phyloP scores from a whole-genome alignment of 2,888 invertebrate species.

The Caenorhabditis zanzibari region DNA sequence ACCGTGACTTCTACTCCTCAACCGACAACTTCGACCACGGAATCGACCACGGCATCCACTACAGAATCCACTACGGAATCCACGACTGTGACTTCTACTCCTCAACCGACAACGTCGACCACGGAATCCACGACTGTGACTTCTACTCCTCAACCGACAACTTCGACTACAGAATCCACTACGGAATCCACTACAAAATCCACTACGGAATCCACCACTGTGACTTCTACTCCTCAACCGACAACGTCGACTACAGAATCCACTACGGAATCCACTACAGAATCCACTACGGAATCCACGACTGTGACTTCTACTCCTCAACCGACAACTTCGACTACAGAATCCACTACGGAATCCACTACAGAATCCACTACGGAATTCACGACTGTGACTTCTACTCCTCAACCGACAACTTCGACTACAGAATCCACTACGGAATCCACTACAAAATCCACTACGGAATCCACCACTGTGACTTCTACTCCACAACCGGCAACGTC shows the following conservation, averaged over 20 bases:
- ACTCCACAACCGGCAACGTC: not conserved
- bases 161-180: not conserved
- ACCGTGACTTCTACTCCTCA: not conserved
- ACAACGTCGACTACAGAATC: not conserved
- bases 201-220: not conserved
- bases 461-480: not conserved
- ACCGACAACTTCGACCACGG: not conserved
- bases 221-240: not conserved
- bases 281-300: not conserved
- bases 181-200: not conserved
- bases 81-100: not conserved
- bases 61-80: not conserved
- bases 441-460: not conserved
- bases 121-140: not conserved
- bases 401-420: not conserved
- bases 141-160: not conserved
- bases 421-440: not conserved
- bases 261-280: not conserved
- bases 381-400: not conserved
- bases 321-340: slow-evolving; percentile 1
- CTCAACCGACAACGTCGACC: not conserved
- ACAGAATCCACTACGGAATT: not conserved
- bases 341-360: slow-evolving; percentile 6
- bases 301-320: not conserved
- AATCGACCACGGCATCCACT: not conserved